These are phyloP conservation scores for Scaptomyza caliginosa DNA, from an alignment of 2,888 invertebrate genomes.

Conservation along the genomic window DNA sequence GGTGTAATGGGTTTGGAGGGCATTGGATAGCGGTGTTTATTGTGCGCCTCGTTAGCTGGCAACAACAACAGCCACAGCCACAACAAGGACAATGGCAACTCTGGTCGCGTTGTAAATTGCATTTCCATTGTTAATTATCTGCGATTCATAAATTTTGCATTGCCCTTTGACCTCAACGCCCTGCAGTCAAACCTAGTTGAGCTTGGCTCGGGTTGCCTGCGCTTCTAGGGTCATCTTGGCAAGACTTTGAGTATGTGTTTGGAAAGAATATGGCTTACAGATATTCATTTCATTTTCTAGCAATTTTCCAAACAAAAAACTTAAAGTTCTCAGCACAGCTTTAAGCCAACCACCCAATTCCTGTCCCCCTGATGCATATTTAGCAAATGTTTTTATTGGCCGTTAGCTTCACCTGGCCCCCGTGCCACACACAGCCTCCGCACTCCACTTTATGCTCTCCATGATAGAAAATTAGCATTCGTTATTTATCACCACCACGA, in stretches of 20 bases:
- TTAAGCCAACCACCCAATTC: conserved; percentile 31
- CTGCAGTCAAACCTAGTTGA: neutral
- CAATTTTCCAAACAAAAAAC: conserved; percentile 36
- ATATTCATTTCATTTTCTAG: conserved; percentile 54
- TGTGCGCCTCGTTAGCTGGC: conserved; percentile 66
- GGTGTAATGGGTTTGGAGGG: neutral
- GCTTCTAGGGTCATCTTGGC: neutral
- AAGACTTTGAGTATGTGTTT: too few species aligned
- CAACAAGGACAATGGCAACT: conserved; percentile 49
- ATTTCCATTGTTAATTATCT: conserved; percentile 80
- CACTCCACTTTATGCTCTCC: conserved; percentile 7
- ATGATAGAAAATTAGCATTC: conserved; percentile 74
- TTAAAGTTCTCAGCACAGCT: conserved; percentile 48
- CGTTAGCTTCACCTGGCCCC: conserved; percentile 75
- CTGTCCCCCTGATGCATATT: conserved; percentile 43
- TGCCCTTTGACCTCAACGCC: conserved; percentile 45
- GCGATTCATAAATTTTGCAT: conserved; percentile 71
- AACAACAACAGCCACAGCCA: conserved; percentile 16
- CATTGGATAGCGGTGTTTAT: conserved; percentile 42
- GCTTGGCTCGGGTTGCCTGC: neutral
- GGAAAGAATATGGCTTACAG: too few species aligned
- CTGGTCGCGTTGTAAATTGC: conserved; percentile 71
- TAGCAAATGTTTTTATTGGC: conserved; percentile 75
- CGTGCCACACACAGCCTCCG: conserved; percentile 5
- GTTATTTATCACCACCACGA: conserved; percentile 69